Evolutionary conservation across 2,113 vertebrate genomes (phyloP).

Genomic region (Pterocles gutturalis): DNA sequence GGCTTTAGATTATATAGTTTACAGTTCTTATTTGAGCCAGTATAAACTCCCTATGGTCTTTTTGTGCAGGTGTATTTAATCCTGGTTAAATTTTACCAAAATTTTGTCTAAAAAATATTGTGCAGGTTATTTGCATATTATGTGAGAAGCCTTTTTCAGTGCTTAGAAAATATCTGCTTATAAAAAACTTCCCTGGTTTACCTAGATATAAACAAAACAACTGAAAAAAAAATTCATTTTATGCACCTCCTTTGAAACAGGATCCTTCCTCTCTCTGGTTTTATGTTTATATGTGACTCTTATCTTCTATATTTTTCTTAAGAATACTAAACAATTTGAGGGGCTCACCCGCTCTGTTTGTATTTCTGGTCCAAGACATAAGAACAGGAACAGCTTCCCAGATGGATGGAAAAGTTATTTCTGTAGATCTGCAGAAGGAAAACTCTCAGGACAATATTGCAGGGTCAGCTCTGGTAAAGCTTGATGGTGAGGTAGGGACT

Average conservation of each 20-base stretch:
- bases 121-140: not conserved
- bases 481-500: fast-evolving
- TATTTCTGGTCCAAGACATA: not conserved
- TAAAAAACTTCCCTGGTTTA: not conserved
- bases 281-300: not conserved
- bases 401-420: not conserved
- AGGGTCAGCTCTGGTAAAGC: not conserved
- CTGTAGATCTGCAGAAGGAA: not conserved
- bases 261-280: not conserved
- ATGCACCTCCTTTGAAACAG: not conserved
- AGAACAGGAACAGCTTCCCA: not conserved
- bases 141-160: not conserved
- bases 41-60: not conserved
- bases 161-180: not conserved
- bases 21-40: not conserved
- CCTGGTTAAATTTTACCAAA: not conserved
- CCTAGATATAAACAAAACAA: not conserved
- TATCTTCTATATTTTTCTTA: not conserved
- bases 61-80: not conserved
- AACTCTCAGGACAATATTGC: not conserved
- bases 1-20: not conserved
- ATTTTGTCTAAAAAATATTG: not conserved
- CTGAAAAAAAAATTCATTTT: not conserved
- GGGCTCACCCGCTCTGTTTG: not conserved
- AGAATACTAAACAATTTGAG: not conserved